Percentiles rank a stretch among this genome's conserved stretches.
Conservation (phyloP, 2,113 vertebrate genomes). For the Pleuronectes platessa region DNA sequence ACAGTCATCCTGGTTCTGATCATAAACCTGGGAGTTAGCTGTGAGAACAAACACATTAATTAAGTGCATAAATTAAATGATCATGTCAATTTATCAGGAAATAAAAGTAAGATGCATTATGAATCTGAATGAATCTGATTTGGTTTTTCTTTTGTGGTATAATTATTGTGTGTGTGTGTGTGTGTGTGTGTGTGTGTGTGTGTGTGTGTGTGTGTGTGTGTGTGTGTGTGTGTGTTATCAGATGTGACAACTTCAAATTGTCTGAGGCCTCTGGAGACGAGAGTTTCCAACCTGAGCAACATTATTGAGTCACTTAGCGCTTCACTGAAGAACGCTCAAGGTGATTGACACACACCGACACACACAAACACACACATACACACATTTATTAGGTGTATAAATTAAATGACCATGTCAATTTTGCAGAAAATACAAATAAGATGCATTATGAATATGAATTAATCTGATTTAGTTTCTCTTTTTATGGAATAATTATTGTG, state of each 20-base stretch:
- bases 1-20: slow-evolving; percentile 67
- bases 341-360: slow-evolving; percentile 21
- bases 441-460: no score
- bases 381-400: neutral
- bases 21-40: slow-evolving; percentile 69
- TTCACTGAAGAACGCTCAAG: slow-evolving; percentile 7
- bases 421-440: no score
- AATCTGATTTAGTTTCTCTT: no score
- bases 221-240: neutral
- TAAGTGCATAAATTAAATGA: no score
- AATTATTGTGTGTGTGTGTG: no score
- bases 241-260: neutral
- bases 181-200: neutral
- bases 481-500: no score
- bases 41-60: slow-evolving; percentile 37
- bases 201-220: neutral
- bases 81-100: no score
- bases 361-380: no score
- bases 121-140: no score
- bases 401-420: no score
- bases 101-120: no score
- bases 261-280: slow-evolving; percentile 32
- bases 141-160: no score
- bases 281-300: slow-evolving; percentile 39
- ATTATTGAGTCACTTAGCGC: neutral